These are phyloP conservation scores for Liasis olivaceus DNA, from an alignment of 2,797 vertebrate species.

Conservation along the genomic window DNA sequence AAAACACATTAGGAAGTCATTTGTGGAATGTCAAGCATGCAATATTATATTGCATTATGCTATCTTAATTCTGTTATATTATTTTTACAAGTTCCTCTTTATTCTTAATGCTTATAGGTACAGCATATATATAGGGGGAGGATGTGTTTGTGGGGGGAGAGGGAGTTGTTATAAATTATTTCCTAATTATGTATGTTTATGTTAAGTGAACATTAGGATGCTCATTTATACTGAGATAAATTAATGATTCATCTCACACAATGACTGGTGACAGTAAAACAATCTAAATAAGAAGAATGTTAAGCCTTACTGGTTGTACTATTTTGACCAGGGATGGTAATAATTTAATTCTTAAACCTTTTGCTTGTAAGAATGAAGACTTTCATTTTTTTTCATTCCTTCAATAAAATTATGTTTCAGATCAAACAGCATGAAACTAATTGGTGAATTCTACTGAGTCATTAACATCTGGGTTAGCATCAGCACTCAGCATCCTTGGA, in stretches of 20 bases:
- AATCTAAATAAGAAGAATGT: background rate
- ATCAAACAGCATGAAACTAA: background rate
- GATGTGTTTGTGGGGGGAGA: background rate
- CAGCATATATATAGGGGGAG: background rate
- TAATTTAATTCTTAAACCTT: background rate
- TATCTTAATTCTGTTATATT: background rate
- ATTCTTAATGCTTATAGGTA: background rate
- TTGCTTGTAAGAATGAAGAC: background rate
- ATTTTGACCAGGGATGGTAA: background rate
- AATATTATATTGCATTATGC: background rate
- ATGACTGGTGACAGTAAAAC: background rate
- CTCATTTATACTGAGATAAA: background rate
- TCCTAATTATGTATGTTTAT: background rate
- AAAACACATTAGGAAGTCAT: background rate
- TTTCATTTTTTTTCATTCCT: background rate
- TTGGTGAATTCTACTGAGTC: background rate
- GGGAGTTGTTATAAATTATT: background rate
- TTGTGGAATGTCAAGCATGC: background rate
- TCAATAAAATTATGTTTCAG: background rate
- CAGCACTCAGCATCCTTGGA: background rate
- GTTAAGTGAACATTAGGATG: background rate
- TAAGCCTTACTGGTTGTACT: background rate
- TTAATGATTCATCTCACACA: background rate
- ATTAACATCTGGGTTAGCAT: background rate
- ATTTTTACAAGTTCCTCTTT: background rate